phyloP scores from a whole-genome alignment of 1,140 invertebrate species.

The Saxidomus purpurata region DNA sequence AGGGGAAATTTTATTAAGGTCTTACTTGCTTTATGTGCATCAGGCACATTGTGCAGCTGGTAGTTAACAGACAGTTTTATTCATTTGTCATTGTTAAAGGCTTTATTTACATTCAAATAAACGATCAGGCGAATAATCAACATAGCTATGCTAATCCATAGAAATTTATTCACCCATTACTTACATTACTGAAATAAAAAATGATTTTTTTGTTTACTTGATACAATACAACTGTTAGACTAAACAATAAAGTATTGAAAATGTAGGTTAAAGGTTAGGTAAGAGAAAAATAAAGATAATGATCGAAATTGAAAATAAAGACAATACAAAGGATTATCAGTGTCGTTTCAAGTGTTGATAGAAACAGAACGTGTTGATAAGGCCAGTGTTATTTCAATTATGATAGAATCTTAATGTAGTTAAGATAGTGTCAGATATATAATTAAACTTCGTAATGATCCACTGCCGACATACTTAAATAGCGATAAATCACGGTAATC shows the following conservation, averaged over 20 bases:
- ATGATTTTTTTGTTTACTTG: neutral
- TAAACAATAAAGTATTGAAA: neutral
- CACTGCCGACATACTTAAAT: neutral
- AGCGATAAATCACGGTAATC: too few relatives aligned
- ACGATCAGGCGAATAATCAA: neutral
- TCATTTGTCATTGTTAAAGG: neutral
- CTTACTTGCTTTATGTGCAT: too few relatives aligned
- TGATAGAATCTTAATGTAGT: neutral
- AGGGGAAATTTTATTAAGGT: too few relatives aligned
- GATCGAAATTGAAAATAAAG: neutral
- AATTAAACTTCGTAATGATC: neutral
- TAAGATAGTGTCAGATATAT: neutral
- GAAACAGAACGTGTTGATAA: neutral
- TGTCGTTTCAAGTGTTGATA: neutral
- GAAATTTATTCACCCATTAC: neutral
- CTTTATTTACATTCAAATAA: neutral
- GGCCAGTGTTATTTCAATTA: neutral
- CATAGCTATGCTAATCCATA: neutral
- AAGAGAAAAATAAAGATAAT: neutral
- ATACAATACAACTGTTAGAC: neutral
- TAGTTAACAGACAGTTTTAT: too few relatives aligned
- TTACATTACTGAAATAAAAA: neutral
- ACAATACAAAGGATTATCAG: neutral
- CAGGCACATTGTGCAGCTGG: too few relatives aligned
- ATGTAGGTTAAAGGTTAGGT: constrained; percentile 6